Evolutionary conservation across 2,888 invertebrate species (phyloP), one percentile per base, ranked within the genome.

Genomic region (Rhagophthalmus giganteus): DNA sequence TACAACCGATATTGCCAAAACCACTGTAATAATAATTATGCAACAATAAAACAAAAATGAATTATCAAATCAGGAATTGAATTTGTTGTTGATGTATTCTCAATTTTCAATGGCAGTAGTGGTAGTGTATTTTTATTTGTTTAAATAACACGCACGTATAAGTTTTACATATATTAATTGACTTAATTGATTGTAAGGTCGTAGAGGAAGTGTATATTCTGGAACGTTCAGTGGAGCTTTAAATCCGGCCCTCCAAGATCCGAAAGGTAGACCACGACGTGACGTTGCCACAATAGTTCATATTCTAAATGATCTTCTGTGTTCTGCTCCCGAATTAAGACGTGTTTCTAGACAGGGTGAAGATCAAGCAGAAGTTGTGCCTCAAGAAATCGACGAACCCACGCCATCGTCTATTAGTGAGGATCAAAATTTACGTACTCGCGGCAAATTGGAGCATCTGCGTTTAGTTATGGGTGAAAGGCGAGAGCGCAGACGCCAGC

Each of bases 251-350:
- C 79, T 94, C 35, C 95, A 95, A 76, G 95, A 95, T 75, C 86
- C 86, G 70, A 88, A 88, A 68, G 95, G 95, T 7, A 83, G 92
- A 62, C 95, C 95, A 37, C 90, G 94, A 71, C 84, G 94, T 56
- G 94, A 94, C 75, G 94, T 95, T 66, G 92, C 91, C 48, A 96
- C 95, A 32, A 94, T 96, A 59, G 93, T 95, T 62, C 95, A 96
- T 75, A 95, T 96, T 74, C 78, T 96, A 61, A 95, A 95, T 75
- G 96, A 95, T 77, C 81, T 95, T 65, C 78, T 95, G 55, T 93
- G 94, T 73, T 94, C 94, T 15, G 87, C 91, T 40, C 90, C 86
- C 2, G 73, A 72, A 61, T 57, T 73, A 45, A 64, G 72, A 39
- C 67, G 72, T 24, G 71, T 73, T 8, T 63, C 65, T 48, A 62